Base-by-base conservation (phyloP, 2,797 vertebrate genomes). In the Champsocephalus esox region DNA sequence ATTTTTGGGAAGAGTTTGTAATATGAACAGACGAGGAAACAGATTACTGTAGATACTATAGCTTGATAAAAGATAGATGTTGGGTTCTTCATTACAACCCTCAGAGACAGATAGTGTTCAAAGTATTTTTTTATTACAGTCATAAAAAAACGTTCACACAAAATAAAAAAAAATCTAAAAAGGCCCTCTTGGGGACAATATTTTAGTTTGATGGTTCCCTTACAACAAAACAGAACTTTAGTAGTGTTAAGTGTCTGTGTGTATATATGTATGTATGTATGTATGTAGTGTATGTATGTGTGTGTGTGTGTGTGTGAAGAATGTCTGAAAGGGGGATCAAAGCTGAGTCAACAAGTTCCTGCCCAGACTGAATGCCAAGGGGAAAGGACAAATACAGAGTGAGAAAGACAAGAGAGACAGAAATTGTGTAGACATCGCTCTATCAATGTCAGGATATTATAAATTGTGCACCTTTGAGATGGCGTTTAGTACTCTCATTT, bases 311-410 rank as follows among this genome's bases (percentile, higher is more conserved):
- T 34, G 5, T 34, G 3, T 34, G 34, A 34, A 34, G 51, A 2
- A 48, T 45, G 70, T 69, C 50, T 66, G 52, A 66, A 32, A 50
- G 13, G 46, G 13, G 65, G 70, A 79, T 82, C 72, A 84, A 82
- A 84, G 82, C 77, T 11, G 79, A 82, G 81, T 80, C 77, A 83
- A 75, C 67, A 70, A 4, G 70, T 75, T 83, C 73, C 67, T 73
- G 65, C 21, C 62, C 43, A 74, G 63, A 80, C 54, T 49, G 70
- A 72, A 13, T n/a, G 34, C 34, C 34, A 38, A 9, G 7, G 34
- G 2, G 17, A 60, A 54, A 19, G 16, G 32, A 51, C 34, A 64
- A 19, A 46, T 49, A 51, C 17, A 63, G 46, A 62, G 28, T 14
- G 52, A 6, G 34, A 68, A 65, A 14, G 2, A 48, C 13, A 2